Base-by-base conservation (phyloP, 2,113 vertebrate species). In the Callospermophilus lateralis region DNA sequence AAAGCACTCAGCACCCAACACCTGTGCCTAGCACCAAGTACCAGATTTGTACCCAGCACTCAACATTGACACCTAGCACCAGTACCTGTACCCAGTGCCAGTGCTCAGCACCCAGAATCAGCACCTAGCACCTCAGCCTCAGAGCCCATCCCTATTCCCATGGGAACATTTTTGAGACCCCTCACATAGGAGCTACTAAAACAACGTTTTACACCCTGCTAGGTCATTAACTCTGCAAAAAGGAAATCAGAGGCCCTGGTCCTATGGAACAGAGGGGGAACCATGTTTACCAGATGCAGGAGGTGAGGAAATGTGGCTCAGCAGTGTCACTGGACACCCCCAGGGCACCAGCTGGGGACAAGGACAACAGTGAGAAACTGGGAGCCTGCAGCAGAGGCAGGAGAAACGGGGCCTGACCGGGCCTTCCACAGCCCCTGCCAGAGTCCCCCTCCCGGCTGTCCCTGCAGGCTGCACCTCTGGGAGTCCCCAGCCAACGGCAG, bases 271-370 rank as follows among this genome's bases (percentile, higher is more conserved):
- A 4, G 32, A 65, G 20, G 70, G 32, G 4, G 8, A 4, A 8
- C 37, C 8, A 1, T 4, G 4, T 12, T 6, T 26, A 0, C 10
- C 4, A 5, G 2, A 4, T 15, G 15, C 51, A 28, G 28, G 19
- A 51, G 11, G 28, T 4, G 17, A 53, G 32, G 6, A 30, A 22
- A 12, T 5, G 12, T 11, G 4, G n/a, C 20, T 51, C 48, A 30
- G 65, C 34, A n/a, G 7, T 22, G 58, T 26, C 26, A 39, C 42
- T 28, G 67, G 17, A 17, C 2, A 15, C 20, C 39, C 16, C 20
- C 13, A 3, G 53, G 70, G 72, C 37, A 45, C 70, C 51, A 55
- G 30, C 51, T 83, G 34, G 32, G 32, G 67, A 78, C 6, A 13
- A 76, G 65, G 58, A 9, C 8, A 9, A 8, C 1, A 13, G 28